Evolutionary conservation across 1,140 invertebrate genomes (phyloP).

Genomic region (Brachionus rubens): DNA sequence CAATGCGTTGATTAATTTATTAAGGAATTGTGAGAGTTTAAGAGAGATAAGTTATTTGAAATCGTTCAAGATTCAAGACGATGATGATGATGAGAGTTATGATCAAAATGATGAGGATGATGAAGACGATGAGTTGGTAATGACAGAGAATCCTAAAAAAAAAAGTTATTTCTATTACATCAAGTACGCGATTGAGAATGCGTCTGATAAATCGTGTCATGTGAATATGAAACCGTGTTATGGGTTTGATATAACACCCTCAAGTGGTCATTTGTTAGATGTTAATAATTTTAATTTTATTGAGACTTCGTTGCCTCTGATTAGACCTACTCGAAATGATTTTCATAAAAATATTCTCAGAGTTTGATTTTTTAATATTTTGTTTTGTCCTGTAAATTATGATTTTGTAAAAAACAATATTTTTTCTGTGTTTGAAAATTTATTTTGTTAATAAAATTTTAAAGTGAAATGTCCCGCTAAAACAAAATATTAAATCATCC

Average conservation of each 20-base stretch:
- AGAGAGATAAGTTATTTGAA: constrained; percentile 42
- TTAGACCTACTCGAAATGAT: background rate
- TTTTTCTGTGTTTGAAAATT: background rate
- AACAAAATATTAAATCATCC: no score
- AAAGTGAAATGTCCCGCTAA: no score
- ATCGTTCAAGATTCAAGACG: constrained; percentile 41
- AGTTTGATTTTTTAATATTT: background rate
- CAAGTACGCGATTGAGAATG: constrained; percentile 38
- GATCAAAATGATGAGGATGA: background rate
- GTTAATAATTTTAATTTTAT: constrained; percentile 33
- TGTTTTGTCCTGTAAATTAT: background rate
- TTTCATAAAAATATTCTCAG: constrained; percentile 42
- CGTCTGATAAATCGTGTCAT: background rate
- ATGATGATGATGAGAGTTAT: constrained; percentile 1
- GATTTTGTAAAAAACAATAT: background rate
- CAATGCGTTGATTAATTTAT: background rate
- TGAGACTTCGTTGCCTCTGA: constrained; percentile 17
- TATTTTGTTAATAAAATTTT: no score
- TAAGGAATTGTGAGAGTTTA: background rate
- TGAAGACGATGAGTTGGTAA: background rate
- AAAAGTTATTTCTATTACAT: constrained; percentile 41
- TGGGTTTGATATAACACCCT: constrained; percentile 39
- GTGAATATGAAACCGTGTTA: constrained; percentile 43
- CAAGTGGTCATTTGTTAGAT: constrained; percentile 21
- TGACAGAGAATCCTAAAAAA: background rate